These are phyloP conservation scores for Chouioia cunea DNA, from an alignment of 2,888 invertebrate species.

Conservation along the genomic window DNA sequence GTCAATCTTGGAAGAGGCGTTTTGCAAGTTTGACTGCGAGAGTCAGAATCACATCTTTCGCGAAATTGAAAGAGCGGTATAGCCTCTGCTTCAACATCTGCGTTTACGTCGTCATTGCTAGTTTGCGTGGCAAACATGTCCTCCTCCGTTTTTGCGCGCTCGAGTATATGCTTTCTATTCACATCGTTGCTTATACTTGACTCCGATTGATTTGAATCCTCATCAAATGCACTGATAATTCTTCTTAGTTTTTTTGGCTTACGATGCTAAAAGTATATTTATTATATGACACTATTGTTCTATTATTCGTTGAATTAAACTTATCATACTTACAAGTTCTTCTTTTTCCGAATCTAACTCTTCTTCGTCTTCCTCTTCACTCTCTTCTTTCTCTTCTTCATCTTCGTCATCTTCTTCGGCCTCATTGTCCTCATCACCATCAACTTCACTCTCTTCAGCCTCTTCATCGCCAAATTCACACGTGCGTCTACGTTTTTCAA, in stretches of 20 bases:
- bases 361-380: conserved; percentile 53
- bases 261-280: not conserved
- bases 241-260: conserved; percentile 53
- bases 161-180: conserved; percentile 23
- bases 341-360: conserved; percentile 47
- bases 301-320: too few species aligned
- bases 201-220: conserved; percentile 45
- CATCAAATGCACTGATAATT: conserved; percentile 57
- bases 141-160: conserved; percentile 50
- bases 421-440: conserved; percentile 67
- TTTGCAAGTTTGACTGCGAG: conserved; percentile 52
- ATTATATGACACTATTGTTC: not conserved
- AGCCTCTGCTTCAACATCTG: conserved; percentile 43
- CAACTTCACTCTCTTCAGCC: conserved; percentile 69
- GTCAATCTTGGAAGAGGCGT: conserved; percentile 53
- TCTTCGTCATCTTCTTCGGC: conserved; percentile 69
- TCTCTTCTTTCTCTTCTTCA: conserved; percentile 70
- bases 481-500: conserved; percentile 55
- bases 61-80: conserved; percentile 48
- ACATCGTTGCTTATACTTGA: conserved; percentile 23
- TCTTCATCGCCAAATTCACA: conserved; percentile 70
- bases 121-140: conserved; percentile 52
- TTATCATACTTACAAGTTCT: conserved; percentile 27
- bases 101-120: conserved; percentile 49
- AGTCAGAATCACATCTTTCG: conserved; percentile 29